Conservation (phyloP, 2,888 invertebrate genomes). For the Bembecia ichneumoniformis region DNA sequence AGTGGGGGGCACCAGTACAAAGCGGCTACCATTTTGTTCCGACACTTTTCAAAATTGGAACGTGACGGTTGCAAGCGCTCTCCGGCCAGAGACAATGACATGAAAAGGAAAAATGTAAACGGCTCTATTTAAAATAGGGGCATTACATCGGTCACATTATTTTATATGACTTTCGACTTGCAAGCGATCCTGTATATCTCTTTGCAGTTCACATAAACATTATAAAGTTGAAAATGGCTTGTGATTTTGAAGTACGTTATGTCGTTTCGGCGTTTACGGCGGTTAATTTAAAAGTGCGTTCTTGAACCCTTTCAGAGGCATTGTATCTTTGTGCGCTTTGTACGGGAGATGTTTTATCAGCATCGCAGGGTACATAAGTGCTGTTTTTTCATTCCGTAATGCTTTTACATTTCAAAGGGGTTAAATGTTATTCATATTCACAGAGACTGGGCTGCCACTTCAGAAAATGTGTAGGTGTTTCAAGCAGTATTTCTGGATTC, state of each 20-base stretch:
- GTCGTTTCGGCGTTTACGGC: constrained; percentile 34
- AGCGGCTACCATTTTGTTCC: constrained; percentile 70
- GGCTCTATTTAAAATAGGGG: constrained; percentile 67
- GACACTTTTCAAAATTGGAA: constrained; percentile 73
- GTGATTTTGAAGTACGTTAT: constrained; percentile 22
- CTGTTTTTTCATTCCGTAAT: constrained; percentile 73
- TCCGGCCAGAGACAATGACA: constrained; percentile 68
- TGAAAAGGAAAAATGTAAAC: constrained; percentile 73
- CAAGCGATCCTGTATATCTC: constrained; percentile 25
- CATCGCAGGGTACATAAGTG: constrained; percentile 71
- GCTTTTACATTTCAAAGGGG: constrained; percentile 73
- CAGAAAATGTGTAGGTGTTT: constrained; percentile 66
- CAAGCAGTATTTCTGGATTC: too few species aligned
- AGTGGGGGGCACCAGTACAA: constrained; percentile 50
- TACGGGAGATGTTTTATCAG: constrained; percentile 71
- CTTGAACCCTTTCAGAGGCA: constrained; percentile 74
- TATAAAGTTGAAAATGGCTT: constrained; percentile 34
- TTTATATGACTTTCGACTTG: constrained; percentile 37
- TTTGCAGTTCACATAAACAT: constrained; percentile 6
- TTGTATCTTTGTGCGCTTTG: constrained; percentile 73
- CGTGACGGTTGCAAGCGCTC: constrained; percentile 72
- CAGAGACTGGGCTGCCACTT: constrained; percentile 41
- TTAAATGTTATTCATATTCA: constrained; percentile 68
- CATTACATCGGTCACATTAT: constrained; percentile 44
- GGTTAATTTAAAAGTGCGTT: constrained; percentile 73